A percentile compares a stretch with the other conserved stretches of the same genome.
phyloP scores from a whole-genome alignment of 2,888 invertebrate species.

The Metacarcinus magister region DNA sequence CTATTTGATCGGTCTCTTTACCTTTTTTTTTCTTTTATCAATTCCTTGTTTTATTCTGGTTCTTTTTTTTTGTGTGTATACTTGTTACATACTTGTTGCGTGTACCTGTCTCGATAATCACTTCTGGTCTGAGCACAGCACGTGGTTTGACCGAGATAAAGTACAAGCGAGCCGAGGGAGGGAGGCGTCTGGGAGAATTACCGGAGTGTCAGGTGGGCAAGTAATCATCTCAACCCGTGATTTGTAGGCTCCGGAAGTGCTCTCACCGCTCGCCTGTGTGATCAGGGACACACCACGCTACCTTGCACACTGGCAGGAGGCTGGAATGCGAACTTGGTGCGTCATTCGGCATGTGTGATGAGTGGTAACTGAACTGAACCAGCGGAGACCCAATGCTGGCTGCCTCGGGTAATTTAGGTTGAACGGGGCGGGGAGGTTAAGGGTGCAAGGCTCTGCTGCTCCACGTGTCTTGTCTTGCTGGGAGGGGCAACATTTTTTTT shows the following conservation, averaged over 20 bases:
- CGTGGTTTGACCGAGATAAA: neutral
- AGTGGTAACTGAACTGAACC: neutral
- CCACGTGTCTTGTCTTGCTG: neutral
- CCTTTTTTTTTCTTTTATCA: neutral
- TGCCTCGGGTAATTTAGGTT: neutral
- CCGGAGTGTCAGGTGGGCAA: neutral
- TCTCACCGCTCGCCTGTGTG: neutral
- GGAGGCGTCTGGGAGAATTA: neutral
- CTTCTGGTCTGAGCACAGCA: too few species aligned
- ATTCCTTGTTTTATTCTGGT: neutral
- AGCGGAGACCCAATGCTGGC: too few species aligned
- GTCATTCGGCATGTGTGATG: neutral
- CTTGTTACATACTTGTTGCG: neutral
- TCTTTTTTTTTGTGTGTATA: neutral
- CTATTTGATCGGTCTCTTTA: neutral
- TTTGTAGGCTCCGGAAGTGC: slow-evolving; percentile 63
- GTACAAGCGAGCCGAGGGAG: neutral
- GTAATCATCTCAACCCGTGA: slow-evolving; percentile 33
- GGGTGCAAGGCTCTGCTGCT: neutral
- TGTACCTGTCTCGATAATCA: neutral
- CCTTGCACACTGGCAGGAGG: slow-evolving; percentile 10
- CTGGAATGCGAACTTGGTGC: neutral
- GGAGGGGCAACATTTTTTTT: neutral
- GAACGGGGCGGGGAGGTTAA: neutral
- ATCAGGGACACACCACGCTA: slow-evolving; percentile 7